Conservation (phyloP, 2,113 vertebrate species). For the Pangasianodon hypophthalmus region DNA sequence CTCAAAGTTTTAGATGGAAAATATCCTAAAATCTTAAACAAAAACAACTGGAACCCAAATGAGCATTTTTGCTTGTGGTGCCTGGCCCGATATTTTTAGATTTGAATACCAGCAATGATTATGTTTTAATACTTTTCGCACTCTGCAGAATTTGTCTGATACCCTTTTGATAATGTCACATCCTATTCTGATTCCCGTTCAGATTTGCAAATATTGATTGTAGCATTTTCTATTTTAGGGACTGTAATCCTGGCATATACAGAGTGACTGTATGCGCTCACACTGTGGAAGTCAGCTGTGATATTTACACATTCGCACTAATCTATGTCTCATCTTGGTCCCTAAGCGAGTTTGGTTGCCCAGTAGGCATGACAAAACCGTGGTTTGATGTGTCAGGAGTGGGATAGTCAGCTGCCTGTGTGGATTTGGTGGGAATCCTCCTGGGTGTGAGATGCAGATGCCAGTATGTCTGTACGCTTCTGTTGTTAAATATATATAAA, state of each 20-base stretch:
- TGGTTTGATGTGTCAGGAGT: constrained; percentile 38
- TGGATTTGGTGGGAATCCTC: constrained; percentile 51
- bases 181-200: not conserved
- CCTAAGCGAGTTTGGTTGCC: constrained; percentile 26
- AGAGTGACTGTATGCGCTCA: not conserved
- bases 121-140: not conserved
- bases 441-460: constrained; percentile 47
- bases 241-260: not conserved
- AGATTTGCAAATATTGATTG: not conserved
- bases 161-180: not conserved
- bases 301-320: constrained; percentile 11
- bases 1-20: not conserved
- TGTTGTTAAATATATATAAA: not conserved
- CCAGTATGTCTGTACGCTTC: not conserved
- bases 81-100: not conserved
- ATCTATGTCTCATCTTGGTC: constrained; percentile 37
- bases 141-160: not conserved
- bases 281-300: constrained; percentile 18
- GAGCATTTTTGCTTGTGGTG: not conserved
- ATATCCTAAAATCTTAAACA: not conserved
- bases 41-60: not conserved
- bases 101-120: not conserved
- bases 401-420: constrained; percentile 48
- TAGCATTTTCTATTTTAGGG: not conserved
- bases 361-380: constrained; percentile 52